A percentile compares a stretch with the other conserved stretches of the same genome.
Conservation (phyloP, 2,888 invertebrate genomes). For the Bedellia somnulentella region DNA sequence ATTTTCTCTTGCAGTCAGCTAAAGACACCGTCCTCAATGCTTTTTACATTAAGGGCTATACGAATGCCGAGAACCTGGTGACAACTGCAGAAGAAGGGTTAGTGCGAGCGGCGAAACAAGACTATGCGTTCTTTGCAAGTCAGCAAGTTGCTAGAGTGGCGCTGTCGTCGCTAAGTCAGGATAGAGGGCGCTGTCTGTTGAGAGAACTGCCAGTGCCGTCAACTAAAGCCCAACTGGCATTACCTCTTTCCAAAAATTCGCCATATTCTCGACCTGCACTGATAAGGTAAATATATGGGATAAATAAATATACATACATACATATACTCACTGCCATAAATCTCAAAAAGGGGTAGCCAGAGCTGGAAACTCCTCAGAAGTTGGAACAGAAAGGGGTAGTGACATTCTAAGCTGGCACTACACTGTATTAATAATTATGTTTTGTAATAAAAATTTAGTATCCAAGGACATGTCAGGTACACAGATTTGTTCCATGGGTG, state of each 20-base stretch:
- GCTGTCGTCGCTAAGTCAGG: conserved; percentile 36
- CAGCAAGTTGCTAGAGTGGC: conserved; percentile 48
- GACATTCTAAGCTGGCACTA: too few relatives aligned
- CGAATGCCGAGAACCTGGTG: conserved; percentile 50
- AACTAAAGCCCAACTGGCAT: conserved; percentile 58
- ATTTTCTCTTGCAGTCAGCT: conserved; percentile 40
- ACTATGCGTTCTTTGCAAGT: conserved; percentile 67
- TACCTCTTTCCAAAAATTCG: conserved; percentile 58
- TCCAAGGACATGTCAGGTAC: too few relatives aligned
- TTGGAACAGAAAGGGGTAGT: too few relatives aligned
- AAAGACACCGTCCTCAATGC: conserved; percentile 56
- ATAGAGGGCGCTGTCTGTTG: conserved; percentile 51
- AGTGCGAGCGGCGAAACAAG: conserved; percentile 51
- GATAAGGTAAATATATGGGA: conserved; percentile 32
- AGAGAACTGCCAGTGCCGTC: conserved; percentile 59
- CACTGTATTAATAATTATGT: too few relatives aligned
- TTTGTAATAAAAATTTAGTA: too few relatives aligned
- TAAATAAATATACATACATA: background rate
- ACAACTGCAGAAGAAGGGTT: conserved; percentile 55
- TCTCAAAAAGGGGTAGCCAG: too few relatives aligned
- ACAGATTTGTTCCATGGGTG: too few relatives aligned
- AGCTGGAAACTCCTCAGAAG: too few relatives aligned
- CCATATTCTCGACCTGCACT: conserved; percentile 63
- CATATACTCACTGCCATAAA: background rate
- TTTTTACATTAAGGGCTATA: conserved; percentile 55